Evolutionary conservation across 2,888 invertebrate species (phyloP), one percentile per base, ranked within the genome.

Genomic region (Torymus aiolomorphi): DNA sequence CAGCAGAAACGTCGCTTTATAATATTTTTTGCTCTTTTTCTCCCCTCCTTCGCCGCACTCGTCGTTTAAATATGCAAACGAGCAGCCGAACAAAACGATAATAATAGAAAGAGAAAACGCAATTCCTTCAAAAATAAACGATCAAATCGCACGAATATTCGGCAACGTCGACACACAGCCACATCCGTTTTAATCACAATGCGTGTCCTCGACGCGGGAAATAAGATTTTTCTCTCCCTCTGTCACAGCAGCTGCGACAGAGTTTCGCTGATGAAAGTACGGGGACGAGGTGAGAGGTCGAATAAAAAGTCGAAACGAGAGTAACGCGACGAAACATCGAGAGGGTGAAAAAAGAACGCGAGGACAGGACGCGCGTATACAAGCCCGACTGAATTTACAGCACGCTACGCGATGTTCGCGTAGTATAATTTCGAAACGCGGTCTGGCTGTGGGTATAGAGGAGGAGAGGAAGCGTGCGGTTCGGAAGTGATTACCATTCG

Each of bases 351-450:
- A 12, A 18, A 31, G 16, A 18, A 0, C 2, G 13, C 56, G 42
- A 18, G 11, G 13, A 61, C 20, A 13, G 14, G 3, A 31, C 16
- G 16, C 52, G 57, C 18, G 57, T 51, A 75, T 51, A 67, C 42
- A 69, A 59, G 61, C 18, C 16, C 18, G 3, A 42, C 14, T 81
- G 80, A 82, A 83, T 83, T 80, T 80, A 81, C 80, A 81, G 81
- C 31, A 31, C 31, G 8, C 4, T 3, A 31, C 69, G 61, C 82
- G 65, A 75, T 31, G 56, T 20, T 76, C 57, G 54, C 62, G 31
- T 61, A 70, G 66, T 51, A 56, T 80, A 71, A 76, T 76, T 72
- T 80, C 62, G 67, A 72, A 72, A 66, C 16, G 61, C 57, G 42
- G 13, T 20, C 31, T 49, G 11, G 31, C 24, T 24, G 24, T 24